Conservation (phyloP, 2,113 vertebrate species). For the Urocitellus parryii region DNA sequence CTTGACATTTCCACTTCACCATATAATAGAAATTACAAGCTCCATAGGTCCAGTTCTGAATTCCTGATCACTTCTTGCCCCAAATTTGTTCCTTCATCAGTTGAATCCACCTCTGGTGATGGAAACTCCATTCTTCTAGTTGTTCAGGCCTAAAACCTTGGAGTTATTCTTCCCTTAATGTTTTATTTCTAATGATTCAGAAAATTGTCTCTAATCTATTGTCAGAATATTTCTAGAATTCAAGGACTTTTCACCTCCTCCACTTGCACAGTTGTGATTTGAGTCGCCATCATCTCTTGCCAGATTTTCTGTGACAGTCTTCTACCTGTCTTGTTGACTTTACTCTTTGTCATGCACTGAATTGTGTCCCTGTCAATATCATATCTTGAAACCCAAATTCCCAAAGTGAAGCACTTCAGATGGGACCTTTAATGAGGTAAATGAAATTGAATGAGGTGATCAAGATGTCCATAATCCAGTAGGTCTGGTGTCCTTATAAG, state of each 20-base stretch:
- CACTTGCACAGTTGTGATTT: neutral
- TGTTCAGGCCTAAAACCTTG: neutral
- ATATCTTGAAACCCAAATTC: neutral
- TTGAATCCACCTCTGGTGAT: neutral
- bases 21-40: neutral
- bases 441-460: neutral
- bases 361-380: neutral
- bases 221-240: conserved; percentile 20
- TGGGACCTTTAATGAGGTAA: neutral
- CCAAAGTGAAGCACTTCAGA: neutral
- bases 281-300: neutral
- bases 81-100: neutral
- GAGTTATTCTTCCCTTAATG: neutral
- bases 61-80: neutral
- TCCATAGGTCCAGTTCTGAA: neutral
- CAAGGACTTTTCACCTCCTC: neutral
- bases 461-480: neutral
- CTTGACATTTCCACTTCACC: neutral
- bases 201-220: neutral
- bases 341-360: neutral
- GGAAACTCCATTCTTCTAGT: neutral
- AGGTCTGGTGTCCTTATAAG: neutral
- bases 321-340: neutral
- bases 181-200: neutral
- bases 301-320: neutral